Evolutionary conservation across 2,888 invertebrate genomes (phyloP).

Genomic region (Drosophila affinis): DNA sequence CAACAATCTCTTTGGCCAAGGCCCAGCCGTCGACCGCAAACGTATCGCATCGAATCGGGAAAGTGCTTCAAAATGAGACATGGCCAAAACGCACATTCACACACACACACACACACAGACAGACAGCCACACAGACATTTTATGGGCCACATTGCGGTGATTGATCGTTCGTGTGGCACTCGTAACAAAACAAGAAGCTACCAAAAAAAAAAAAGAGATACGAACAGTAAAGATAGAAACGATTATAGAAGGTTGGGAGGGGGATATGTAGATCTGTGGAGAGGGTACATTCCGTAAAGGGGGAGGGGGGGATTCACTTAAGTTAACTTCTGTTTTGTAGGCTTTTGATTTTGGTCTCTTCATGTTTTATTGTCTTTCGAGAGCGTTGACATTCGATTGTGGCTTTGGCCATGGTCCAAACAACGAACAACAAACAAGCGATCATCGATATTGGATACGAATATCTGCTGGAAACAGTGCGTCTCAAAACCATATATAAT

Average conservation of each 20-base stretch:
- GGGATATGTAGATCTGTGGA: neutral
- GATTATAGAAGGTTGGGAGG: neutral
- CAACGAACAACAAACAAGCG: constrained; percentile 30
- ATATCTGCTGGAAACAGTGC: constrained; percentile 23
- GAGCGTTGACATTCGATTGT: constrained; percentile 71
- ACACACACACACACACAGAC: neutral
- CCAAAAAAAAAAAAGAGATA: constrained; percentile 10
- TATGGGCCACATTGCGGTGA: constrained; percentile 57
- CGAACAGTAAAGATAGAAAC: neutral
- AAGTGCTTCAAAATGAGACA: constrained; percentile 27
- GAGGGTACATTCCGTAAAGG: neutral
- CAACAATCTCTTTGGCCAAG: constrained; percentile 62
- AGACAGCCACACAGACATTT: neutral
- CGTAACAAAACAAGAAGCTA: constrained; percentile 35
- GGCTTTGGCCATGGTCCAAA: constrained; percentile 58
- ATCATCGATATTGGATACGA: constrained; percentile 46
- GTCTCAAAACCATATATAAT: neutral
- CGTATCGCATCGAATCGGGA: neutral
- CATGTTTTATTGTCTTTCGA: constrained; percentile 23
- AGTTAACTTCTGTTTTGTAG: constrained; percentile 43
- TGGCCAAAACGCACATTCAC: constrained; percentile 31
- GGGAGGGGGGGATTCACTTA: constrained; percentile 32
- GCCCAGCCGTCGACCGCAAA: constrained; percentile 34
- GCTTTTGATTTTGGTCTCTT: constrained; percentile 21
- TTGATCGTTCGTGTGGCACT: constrained; percentile 69